Percentiles rank a stretch among this genome's conserved stretches.
Evolutionary conservation across 2,113 vertebrate genomes (phyloP).

Genomic region (Silurus glanis): DNA sequence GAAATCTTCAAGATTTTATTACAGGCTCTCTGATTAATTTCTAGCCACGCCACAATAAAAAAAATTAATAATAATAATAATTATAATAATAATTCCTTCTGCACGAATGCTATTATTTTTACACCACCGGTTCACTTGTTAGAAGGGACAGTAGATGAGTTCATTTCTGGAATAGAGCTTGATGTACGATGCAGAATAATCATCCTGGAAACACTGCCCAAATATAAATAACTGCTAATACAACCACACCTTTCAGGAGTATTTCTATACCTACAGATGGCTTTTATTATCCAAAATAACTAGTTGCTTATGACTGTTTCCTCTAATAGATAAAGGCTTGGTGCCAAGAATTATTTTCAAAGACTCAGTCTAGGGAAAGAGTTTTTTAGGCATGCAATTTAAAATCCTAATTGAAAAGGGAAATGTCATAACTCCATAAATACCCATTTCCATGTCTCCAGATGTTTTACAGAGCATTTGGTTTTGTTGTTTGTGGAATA

Average conservation of each 20-base stretch:
- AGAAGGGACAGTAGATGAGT: slow-evolving; percentile 22
- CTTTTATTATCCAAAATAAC: slow-evolving; percentile 55
- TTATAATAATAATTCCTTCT: background rate
- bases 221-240: slow-evolving; percentile 48
- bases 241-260: slow-evolving; percentile 71
- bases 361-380: background rate
- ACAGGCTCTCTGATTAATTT: background rate
- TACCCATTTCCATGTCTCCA: slow-evolving; percentile 9
- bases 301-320: slow-evolving; percentile 49
- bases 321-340: slow-evolving; percentile 46
- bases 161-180: slow-evolving; percentile 44
- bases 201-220: slow-evolving; percentile 59
- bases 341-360: slow-evolving; percentile 37
- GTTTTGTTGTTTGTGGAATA: slow-evolving; percentile 1
- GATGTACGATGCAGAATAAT: slow-evolving; percentile 58
- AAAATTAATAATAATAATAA: background rate
- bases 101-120: background rate
- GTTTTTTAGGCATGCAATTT: slow-evolving; percentile 3
- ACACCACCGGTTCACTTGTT: background rate
- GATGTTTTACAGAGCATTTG: slow-evolving; percentile 9
- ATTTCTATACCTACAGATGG: slow-evolving; percentile 63
- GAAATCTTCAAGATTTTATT: background rate
- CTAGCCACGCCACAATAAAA: background rate
- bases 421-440: slow-evolving; percentile 17
- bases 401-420: background rate